These are phyloP conservation scores for Littorina saxatilis DNA, from an alignment of 1,140 invertebrate species.

Conservation along the genomic window DNA sequence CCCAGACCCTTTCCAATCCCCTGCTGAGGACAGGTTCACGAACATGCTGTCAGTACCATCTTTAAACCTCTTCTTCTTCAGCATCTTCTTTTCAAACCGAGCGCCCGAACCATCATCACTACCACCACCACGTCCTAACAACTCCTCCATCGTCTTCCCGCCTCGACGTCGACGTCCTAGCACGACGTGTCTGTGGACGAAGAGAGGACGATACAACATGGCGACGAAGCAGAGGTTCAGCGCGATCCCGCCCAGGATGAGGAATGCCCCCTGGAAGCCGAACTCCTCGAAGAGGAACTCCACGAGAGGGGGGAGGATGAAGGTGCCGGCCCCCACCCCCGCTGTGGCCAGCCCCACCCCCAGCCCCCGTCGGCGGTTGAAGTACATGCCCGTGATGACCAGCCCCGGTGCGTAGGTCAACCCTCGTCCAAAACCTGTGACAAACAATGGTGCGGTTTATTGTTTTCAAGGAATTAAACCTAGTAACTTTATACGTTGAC, in stretches of 20 bases:
- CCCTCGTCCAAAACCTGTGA: slow-evolving; percentile 68
- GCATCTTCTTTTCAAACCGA: too few relatives aligned
- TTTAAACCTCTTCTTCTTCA: too few relatives aligned
- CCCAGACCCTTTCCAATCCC: too few relatives aligned
- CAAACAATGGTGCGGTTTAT: neutral
- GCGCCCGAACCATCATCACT: too few relatives aligned
- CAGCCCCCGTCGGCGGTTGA: slow-evolving; percentile 61
- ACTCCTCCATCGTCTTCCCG: neutral
- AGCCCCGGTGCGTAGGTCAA: slow-evolving; percentile 68
- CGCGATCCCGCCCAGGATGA: slow-evolving; percentile 45
- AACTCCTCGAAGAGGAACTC: slow-evolving; percentile 62
- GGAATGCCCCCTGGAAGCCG: slow-evolving; percentile 43
- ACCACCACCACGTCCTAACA: too few relatives aligned
- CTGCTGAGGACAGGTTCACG: too few relatives aligned
- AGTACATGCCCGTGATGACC: slow-evolving; percentile 69
- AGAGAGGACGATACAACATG: slow-evolving; percentile 49
- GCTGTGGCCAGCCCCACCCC: slow-evolving; percentile 71
- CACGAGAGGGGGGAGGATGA: slow-evolving; percentile 70
- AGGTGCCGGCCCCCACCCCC: slow-evolving; percentile 72
- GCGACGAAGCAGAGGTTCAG: slow-evolving; percentile 49
- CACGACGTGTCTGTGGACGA: slow-evolving; percentile 45
- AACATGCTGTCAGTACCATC: too few relatives aligned
- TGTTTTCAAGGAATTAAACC: neutral
- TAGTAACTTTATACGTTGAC: neutral
- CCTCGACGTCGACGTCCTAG: slow-evolving; percentile 9